A percentile compares a stretch with the other conserved stretches of the same genome.
These are phyloP conservation scores for Xenopus petersii DNA, from an alignment of 2,797 vertebrate species.

Conservation along the genomic window DNA sequence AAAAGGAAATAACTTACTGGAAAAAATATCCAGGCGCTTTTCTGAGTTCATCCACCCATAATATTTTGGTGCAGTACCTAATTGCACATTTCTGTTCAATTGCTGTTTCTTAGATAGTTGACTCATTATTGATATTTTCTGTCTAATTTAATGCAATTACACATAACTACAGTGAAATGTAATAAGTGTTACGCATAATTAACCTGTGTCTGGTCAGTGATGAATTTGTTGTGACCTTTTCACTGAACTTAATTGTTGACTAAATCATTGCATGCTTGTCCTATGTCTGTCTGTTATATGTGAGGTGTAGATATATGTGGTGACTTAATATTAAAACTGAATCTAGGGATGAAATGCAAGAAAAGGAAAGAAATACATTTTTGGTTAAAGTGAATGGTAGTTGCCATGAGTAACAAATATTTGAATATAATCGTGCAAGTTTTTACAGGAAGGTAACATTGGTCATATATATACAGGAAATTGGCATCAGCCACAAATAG, in stretches of 20 bases:
- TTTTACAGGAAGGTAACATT: no score
- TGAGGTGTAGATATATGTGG: no score
- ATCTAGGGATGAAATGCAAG: no score
- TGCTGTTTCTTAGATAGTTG: conserved; percentile 11
- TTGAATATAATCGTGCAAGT: no score
- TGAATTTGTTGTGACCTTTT: conserved; percentile 12
- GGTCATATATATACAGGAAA: no score
- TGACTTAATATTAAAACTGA: no score
- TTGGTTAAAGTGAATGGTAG: no score
- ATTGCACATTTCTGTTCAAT: conserved; percentile 25
- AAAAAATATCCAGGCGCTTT: conserved; percentile 14
- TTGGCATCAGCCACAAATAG: no score
- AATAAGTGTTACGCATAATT: conserved; percentile 27
- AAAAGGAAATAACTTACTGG: not conserved
- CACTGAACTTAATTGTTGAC: not conserved
- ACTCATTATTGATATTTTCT: conserved; percentile 25
- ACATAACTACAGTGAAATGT: conserved; percentile 12
- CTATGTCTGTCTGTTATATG: no score
- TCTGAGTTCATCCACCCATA: conserved; percentile 22
- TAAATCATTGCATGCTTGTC: no score
- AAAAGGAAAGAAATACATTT: no score
- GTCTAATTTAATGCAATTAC: conserved; percentile 35
- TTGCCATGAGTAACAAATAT: no score
- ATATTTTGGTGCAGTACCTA: conserved; percentile 12
- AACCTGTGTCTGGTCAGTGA: conserved; percentile 17